Conservation (phyloP, 2,888 invertebrate species). For the Melanostoma mellinum region DNA sequence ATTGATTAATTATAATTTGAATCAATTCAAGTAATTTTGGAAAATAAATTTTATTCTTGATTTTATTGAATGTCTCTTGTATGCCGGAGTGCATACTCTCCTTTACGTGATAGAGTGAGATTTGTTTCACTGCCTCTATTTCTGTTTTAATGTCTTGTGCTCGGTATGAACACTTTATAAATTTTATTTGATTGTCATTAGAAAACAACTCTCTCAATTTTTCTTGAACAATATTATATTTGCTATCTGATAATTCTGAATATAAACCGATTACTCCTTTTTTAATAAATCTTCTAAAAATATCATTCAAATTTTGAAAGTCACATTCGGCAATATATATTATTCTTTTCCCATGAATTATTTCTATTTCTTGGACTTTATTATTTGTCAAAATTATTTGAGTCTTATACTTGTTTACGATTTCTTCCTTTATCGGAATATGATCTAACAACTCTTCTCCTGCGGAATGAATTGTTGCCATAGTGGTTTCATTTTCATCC, state of each 20-base stretch:
- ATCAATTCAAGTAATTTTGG: slow-evolving; percentile 56
- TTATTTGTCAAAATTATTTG: slow-evolving; percentile 24
- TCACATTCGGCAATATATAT: slow-evolving; percentile 14
- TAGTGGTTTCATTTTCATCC: no score
- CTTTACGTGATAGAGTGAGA: slow-evolving; percentile 67
- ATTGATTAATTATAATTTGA: slow-evolving; percentile 18
- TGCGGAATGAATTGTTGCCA: no score
- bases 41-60: slow-evolving; percentile 72
- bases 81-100: slow-evolving; percentile 72
- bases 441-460: background rate
- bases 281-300: slow-evolving; percentile 19
- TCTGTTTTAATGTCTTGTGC: slow-evolving; percentile 70
- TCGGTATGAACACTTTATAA: slow-evolving; percentile 68
- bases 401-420: slow-evolving; percentile 12
- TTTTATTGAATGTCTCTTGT: slow-evolving; percentile 67
- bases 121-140: slow-evolving; percentile 69
- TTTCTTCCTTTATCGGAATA: slow-evolving; percentile 15
- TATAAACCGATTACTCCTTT: slow-evolving; percentile 5
- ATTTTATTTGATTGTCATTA: slow-evolving; percentile 63
- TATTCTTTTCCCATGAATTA: slow-evolving; percentile 20
- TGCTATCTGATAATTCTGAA: slow-evolving; percentile 5
- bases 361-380: slow-evolving; percentile 6
- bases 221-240: slow-evolving; percentile 50
- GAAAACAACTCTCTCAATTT: slow-evolving; percentile 67
- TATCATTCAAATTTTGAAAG: background rate